These are phyloP conservation scores for Pangasianodon hypophthalmus DNA, from an alignment of 2,113 vertebrate genomes.

Conservation along the genomic window DNA sequence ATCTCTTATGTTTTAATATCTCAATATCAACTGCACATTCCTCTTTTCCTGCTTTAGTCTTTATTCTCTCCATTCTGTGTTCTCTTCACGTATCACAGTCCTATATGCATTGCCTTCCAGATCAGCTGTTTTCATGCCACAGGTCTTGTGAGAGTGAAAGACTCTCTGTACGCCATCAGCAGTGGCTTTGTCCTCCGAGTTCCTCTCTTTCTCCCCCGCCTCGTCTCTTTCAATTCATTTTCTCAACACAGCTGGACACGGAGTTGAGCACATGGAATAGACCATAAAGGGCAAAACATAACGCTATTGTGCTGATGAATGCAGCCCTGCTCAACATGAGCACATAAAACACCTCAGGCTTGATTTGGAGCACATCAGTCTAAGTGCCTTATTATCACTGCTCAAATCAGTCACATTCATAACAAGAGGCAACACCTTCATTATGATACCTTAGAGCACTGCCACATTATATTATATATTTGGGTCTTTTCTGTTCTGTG, in stretches of 20 bases:
- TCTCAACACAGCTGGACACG: slow-evolving; percentile 53
- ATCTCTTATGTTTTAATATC: neutral
- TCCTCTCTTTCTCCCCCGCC: slow-evolving; percentile 10
- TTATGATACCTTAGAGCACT: neutral
- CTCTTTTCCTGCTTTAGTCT: neutral
- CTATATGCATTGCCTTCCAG: neutral
- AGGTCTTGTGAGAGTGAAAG: slow-evolving; percentile 25
- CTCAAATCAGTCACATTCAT: slow-evolving; percentile 26
- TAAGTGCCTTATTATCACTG: slow-evolving; percentile 8
- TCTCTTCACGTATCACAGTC: neutral
- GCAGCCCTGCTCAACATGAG: slow-evolving; percentile 34
- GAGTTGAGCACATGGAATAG: slow-evolving; percentile 44
- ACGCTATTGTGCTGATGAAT: slow-evolving; percentile 29
- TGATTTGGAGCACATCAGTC: slow-evolving; percentile 22
- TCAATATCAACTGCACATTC: neutral
- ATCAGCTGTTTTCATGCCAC: slow-evolving; percentile 36
- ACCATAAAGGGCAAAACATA: slow-evolving; percentile 38
- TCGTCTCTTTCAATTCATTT: slow-evolving; percentile 56
- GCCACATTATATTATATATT: neutral
- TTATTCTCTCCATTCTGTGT: neutral
- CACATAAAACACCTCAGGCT: slow-evolving; percentile 30
- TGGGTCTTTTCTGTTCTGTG: neutral
- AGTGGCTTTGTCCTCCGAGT: slow-evolving; percentile 45
- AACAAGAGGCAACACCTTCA: slow-evolving; percentile 13
- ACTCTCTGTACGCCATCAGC: slow-evolving; percentile 40